Percentiles rank a stretch among this genome's conserved stretches.
These are phyloP conservation scores for Drosophila busckii DNA, from an alignment of 1,140 invertebrate genomes.

Conservation along the genomic window DNA sequence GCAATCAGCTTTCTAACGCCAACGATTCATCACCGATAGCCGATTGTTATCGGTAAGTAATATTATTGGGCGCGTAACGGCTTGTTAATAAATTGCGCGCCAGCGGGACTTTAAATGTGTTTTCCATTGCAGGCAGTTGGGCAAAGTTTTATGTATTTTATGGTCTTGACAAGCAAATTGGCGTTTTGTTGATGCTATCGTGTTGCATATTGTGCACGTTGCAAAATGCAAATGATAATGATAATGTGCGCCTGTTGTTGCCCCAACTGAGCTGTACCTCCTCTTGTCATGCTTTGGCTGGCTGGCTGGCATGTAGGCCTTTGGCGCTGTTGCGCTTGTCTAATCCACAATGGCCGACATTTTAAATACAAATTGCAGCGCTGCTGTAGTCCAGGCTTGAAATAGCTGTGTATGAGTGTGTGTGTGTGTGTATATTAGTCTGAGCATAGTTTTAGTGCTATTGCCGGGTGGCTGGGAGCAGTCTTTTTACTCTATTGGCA, in stretches of 20 bases:
- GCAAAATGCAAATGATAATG: conserved; percentile 70
- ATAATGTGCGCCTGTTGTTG: conserved; percentile 15
- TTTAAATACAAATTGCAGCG: conserved; percentile 72
- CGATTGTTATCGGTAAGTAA: background rate
- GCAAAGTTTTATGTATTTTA: background rate
- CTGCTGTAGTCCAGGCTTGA: conserved; percentile 3
- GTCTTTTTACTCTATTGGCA: conserved; percentile 68
- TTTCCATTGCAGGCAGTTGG: background rate
- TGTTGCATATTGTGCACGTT: conserved; percentile 24
- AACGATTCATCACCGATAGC: background rate
- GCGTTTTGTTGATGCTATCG: conserved; percentile 18
- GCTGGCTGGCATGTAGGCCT: conserved; percentile 14
- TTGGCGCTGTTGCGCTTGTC: conserved; percentile 32
- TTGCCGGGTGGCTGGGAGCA: background rate
- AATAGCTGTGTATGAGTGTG: too few relatives aligned
- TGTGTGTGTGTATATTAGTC: too few relatives aligned
- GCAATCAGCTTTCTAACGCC: conserved; percentile 1
- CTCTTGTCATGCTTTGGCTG: background rate
- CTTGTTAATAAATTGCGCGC: too few relatives aligned
- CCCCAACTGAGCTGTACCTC: background rate
- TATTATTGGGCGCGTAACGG: conserved; percentile 1
- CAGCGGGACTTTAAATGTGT: conserved; percentile 21
- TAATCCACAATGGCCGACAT: conserved; percentile 62
- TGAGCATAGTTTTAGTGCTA: conserved; percentile 29
- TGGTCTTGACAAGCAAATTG: conserved; percentile 20